Evolutionary conservation across 2,888 invertebrate species (phyloP).

Genomic region (Drosophila mulleri): DNA sequence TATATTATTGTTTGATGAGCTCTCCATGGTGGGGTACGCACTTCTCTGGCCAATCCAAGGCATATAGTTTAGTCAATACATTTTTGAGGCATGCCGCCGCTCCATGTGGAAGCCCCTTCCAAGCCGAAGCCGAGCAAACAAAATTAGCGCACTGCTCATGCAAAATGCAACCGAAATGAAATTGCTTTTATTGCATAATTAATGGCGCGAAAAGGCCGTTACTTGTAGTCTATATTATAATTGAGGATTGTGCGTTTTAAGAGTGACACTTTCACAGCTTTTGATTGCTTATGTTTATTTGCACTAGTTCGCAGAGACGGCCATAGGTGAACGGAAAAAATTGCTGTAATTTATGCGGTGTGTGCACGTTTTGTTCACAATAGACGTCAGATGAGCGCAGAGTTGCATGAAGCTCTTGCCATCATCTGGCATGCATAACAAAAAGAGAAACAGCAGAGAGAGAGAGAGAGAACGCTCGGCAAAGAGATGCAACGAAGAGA

Average conservation of each 20-base stretch:
- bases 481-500: constrained; percentile 39
- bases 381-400: constrained; percentile 59
- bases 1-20: constrained; percentile 20
- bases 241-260: constrained; percentile 34
- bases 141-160: constrained; percentile 41
- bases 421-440: constrained; percentile 13
- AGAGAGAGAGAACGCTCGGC: constrained; percentile 9
- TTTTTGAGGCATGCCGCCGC: constrained; percentile 28
- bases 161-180: constrained; percentile 44
- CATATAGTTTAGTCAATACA: constrained; percentile 67
- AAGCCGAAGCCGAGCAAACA: constrained; percentile 12
- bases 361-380: constrained; percentile 47
- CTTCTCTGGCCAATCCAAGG: constrained; percentile 18
- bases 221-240: constrained; percentile 41
- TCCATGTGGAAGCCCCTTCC: constrained; percentile 6
- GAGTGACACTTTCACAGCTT: constrained; percentile 11
- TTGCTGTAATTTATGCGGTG: constrained; percentile 52
- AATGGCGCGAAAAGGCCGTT: constrained; percentile 36
- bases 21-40: constrained; percentile 48
- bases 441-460: constrained; percentile 1
- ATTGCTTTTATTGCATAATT: constrained; percentile 70
- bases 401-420: constrained; percentile 47
- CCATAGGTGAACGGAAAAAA: constrained; percentile 50
- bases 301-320: constrained; percentile 10
- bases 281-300: constrained; percentile 10